A percentile compares a stretch with the other conserved stretches of the same genome.
Conservation (phyloP, 1,140 invertebrate genomes). For the Gonioctena quinquepunctata region DNA sequence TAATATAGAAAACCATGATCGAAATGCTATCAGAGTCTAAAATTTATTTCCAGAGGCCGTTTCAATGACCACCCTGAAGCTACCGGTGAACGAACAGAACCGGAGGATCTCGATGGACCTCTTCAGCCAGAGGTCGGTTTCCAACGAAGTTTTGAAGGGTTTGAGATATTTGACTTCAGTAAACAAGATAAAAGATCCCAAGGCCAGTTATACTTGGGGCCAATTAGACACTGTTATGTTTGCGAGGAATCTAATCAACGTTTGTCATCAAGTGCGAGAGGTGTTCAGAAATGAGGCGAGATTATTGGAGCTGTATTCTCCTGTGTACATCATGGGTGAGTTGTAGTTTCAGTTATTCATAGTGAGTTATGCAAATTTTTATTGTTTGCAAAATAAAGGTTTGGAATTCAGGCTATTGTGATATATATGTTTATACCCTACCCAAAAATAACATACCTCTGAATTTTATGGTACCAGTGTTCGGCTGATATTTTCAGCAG, state of each 20-base stretch:
- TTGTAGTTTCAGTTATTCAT: too few relatives aligned
- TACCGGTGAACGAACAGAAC: conserved; percentile 27
- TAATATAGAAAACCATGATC: too few relatives aligned
- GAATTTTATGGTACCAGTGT: too few relatives aligned
- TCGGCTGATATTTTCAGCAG: too few relatives aligned
- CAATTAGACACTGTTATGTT: conserved; percentile 34
- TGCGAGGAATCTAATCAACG: conserved; percentile 34
- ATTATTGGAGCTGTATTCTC: conserved; percentile 53
- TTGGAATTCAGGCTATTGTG: too few relatives aligned
- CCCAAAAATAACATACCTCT: too few relatives aligned
- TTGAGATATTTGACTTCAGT: conserved; percentile 39
- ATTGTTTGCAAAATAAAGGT: too few relatives aligned
- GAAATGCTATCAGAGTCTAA: too few relatives aligned
- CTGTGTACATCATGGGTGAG: conserved; percentile 50
- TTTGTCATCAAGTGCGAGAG: conserved; percentile 46
- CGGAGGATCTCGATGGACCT: conserved; percentile 40
- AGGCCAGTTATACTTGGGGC: conserved; percentile 40
- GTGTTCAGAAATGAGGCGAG: conserved; percentile 54
- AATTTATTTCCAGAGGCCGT: conserved; percentile 27
- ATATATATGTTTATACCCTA: too few relatives aligned
- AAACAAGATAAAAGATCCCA: conserved; percentile 38
- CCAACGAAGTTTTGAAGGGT: conserved; percentile 46
- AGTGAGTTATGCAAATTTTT: too few relatives aligned
- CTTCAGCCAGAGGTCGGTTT: conserved; percentile 43
- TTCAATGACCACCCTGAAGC: conserved; percentile 28